Evolutionary conservation across 1,140 invertebrate species (phyloP).

Genomic region (Ostrea denselamellosa): DNA sequence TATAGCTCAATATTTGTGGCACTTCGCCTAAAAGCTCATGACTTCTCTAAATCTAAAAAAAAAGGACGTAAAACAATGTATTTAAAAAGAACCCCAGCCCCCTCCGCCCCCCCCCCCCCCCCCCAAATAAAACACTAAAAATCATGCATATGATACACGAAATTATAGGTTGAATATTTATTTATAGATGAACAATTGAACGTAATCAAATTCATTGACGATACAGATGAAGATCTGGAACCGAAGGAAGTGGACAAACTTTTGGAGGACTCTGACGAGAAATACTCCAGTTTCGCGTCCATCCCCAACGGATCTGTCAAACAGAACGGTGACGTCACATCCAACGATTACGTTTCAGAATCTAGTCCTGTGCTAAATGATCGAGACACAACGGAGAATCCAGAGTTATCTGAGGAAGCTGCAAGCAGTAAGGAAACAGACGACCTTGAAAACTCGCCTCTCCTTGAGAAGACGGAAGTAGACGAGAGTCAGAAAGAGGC

Average conservation of each 20-base stretch:
- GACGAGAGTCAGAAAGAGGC: not conserved
- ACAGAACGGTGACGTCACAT: constrained; percentile 30
- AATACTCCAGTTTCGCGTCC: constrained; percentile 21
- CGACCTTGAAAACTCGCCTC: not conserved
- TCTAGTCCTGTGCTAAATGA: not conserved
- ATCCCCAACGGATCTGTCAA: constrained; percentile 10
- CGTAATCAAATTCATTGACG: constrained; percentile 15
- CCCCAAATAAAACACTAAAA: too few relatives aligned
- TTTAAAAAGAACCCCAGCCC: too few relatives aligned
- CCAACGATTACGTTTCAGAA: constrained; percentile 29
- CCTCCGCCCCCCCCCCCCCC: too few relatives aligned
- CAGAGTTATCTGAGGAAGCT: not conserved
- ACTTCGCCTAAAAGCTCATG: too few relatives aligned
- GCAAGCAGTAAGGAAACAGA: not conserved
- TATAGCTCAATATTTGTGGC: too few relatives aligned
- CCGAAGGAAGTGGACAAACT: constrained; percentile 6
- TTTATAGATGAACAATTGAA: not conserved
- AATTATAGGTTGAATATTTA: not conserved
- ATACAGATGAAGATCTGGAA: not conserved
- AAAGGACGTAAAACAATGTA: too few relatives aligned
- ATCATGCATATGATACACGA: too few relatives aligned
- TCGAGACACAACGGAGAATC: not conserved
- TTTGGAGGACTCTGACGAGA: constrained; percentile 16
- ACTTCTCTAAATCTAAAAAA: too few relatives aligned
- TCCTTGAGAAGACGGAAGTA: not conserved